Conservation (phyloP, 2,888 invertebrate genomes). For the Drosophila nr. fundita region DNA sequence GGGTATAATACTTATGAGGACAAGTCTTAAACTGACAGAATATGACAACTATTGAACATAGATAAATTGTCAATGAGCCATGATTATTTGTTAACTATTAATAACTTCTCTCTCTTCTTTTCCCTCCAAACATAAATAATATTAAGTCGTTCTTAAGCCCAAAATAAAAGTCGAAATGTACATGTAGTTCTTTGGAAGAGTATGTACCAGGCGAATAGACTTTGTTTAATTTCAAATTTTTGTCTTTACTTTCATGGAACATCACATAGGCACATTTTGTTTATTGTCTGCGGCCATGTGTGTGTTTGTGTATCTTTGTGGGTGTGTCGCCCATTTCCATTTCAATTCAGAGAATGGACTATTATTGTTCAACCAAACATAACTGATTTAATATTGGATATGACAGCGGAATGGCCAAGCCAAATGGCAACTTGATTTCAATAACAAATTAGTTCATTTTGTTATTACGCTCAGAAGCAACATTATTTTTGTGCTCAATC, state of each 20-base stretch:
- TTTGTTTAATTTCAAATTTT: slow-evolving; percentile 26
- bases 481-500: slow-evolving; percentile 45
- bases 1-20: background rate
- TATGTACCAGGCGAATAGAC: background rate
- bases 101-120: background rate
- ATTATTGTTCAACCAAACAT: slow-evolving; percentile 62
- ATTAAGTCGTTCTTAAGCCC: background rate
- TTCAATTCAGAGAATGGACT: slow-evolving; percentile 21
- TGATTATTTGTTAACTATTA: background rate
- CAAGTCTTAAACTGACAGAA: background rate
- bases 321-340: slow-evolving; percentile 3
- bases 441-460: slow-evolving; percentile 68
- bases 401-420: slow-evolving; percentile 42
- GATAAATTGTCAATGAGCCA: background rate
- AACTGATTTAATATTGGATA: slow-evolving; percentile 70
- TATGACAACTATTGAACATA: background rate
- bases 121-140: background rate
- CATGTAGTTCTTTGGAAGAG: background rate
- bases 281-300: slow-evolving; percentile 56
- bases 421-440: slow-evolving; percentile 67
- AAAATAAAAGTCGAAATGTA: background rate
- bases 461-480: slow-evolving; percentile 52
- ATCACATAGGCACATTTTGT: slow-evolving; percentile 54
- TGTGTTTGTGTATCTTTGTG: slow-evolving; percentile 20
- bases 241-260: slow-evolving; percentile 53